Evolutionary conservation across 2,113 vertebrate genomes (phyloP).

Genomic region (Cyphomyrus discorhynchus): DNA sequence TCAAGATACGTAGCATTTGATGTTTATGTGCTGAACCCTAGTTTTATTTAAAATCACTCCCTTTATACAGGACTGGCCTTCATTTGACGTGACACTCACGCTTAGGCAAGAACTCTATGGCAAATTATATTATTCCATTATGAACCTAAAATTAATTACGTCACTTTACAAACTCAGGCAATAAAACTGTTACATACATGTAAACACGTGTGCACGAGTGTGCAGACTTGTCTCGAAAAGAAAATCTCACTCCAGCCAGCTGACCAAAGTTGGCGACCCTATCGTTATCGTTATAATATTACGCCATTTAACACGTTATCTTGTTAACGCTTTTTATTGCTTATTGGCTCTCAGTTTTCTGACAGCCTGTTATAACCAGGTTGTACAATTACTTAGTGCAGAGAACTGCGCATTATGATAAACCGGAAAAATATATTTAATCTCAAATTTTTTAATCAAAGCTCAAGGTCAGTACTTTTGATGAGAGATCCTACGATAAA

Average conservation of each 20-base stretch:
- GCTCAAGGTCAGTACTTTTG: background rate
- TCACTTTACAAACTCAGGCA: background rate
- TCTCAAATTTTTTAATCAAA: background rate
- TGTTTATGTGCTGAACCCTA: background rate
- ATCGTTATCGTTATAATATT: background rate
- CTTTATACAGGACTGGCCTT: background rate
- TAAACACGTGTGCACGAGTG: background rate
- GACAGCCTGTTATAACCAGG: background rate
- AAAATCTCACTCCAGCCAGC: background rate
- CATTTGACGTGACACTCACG: background rate
- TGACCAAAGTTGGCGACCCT: background rate
- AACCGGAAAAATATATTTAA: background rate
- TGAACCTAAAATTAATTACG: background rate
- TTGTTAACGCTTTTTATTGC: background rate
- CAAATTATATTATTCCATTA: background rate
- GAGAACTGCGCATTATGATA: background rate
- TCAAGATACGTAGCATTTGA: background rate
- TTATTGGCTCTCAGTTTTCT: background rate
- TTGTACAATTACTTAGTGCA: background rate
- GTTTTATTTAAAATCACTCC: background rate
- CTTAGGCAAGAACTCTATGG: background rate
- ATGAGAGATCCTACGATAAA: background rate
- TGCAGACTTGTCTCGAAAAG: background rate
- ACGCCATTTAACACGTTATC: background rate
- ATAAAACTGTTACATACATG: background rate